Evolutionary conservation across 2,888 invertebrate genomes (phyloP).

Genomic region (Disparrhopalites patrizii): DNA sequence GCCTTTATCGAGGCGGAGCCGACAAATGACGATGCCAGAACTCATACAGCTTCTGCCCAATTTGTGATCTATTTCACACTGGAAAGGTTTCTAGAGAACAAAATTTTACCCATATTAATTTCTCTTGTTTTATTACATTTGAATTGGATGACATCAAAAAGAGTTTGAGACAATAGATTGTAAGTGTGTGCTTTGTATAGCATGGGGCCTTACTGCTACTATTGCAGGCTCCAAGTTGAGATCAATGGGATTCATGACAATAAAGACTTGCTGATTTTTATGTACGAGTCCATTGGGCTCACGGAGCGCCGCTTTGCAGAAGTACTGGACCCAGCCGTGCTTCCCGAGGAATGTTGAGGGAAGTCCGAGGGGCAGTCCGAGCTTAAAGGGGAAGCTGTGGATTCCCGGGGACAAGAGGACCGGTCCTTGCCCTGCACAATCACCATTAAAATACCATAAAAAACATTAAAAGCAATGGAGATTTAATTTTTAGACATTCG

Average conservation of each 20-base stretch:
- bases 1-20: conserved; percentile 80
- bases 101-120: too few species aligned
- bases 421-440: conserved; percentile 72
- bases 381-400: conserved; percentile 90
- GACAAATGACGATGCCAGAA: conserved; percentile 79
- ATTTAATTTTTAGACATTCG: too few species aligned
- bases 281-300: conserved; percentile 86
- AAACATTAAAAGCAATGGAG: too few species aligned
- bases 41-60: conserved; percentile 84
- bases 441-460: too few species aligned
- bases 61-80: conserved; percentile 85
- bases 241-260: conserved; percentile 93
- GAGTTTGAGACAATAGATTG: too few species aligned
- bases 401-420: conserved; percentile 85
- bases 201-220: conserved; percentile 65
- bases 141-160: not conserved
- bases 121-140: not conserved
- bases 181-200: not conserved
- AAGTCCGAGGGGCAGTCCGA: conserved; percentile 81
- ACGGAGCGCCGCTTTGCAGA: conserved; percentile 77
- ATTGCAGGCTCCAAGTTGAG: conserved; percentile 84
- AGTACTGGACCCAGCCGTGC: conserved; percentile 93
- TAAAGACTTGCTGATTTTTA: conserved; percentile 95
- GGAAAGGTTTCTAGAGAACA: conserved; percentile 73
- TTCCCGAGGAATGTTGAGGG: conserved; percentile 91